Evolutionary conservation across 2,888 invertebrate genomes (phyloP), one percentile per base, ranked within the genome.

Genomic region (Noctua pronuba): DNA sequence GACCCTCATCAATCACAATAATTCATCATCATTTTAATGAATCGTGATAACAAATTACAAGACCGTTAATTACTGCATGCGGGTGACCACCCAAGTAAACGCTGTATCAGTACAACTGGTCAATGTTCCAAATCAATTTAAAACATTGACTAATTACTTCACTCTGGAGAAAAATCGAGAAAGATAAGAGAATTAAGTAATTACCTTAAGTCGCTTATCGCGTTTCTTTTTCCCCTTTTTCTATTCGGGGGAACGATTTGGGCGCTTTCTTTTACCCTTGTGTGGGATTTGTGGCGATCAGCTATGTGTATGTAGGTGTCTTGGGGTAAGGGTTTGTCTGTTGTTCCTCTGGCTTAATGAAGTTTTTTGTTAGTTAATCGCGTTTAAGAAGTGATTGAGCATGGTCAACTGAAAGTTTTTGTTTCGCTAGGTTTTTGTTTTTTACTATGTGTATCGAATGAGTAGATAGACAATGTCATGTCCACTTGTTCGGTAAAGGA

Each of bases 31-130:
- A 64, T 52, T 72, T 78, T 77, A 88, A 88, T 88, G 52, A 82
- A 83, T 79, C 73, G 64, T 84, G 73, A 86, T 85, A 80, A 90
- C 86, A 85, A 86, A 85, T 82, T 77, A 90, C 87, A 84, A 87
- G 89, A 83, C 73, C 75, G 86, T 91, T 92, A 91, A 93, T 93
- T 91, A 58, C 62, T 77, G 77, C 88, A 94, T 94, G 91, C 93
- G 94, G 94, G 94, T 88, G 90, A 89, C 88, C 86, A 75, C 73
- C 79, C 82, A 78, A 77, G 77, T 84, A 41, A 41, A 62, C 78
- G 13, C 76, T 74, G 88, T 90, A 88, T 49, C 52, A 28, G 31
- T 70, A 21, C 85, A 78, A 84, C 88, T 86, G 85, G 86, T 85
- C 75, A 62, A 62, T 62, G 35, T 11, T 35, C 21, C 35, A 77